These are phyloP conservation scores for Ochropleura plecta DNA, from an alignment of 2,888 invertebrate species.

Conservation along the genomic window DNA sequence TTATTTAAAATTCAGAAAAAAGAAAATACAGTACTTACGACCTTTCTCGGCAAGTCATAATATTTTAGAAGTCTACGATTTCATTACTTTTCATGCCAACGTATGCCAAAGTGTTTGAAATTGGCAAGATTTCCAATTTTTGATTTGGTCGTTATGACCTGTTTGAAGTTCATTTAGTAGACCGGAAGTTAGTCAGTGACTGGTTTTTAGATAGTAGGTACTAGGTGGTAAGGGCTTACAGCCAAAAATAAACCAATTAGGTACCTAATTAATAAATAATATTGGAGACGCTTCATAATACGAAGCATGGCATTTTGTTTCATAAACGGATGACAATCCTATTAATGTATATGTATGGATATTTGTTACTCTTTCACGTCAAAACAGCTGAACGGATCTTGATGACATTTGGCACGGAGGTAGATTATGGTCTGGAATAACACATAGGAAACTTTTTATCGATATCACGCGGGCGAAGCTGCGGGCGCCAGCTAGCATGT, in stretches of 20 bases:
- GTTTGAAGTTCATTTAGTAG: slow-evolving; percentile 31
- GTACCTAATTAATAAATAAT: not conserved
- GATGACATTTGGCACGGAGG: too few relatives aligned
- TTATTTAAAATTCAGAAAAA: slow-evolving; percentile 46
- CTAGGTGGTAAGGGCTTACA: too few relatives aligned
- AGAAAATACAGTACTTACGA: slow-evolving; percentile 8
- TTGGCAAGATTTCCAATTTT: slow-evolving; percentile 46
- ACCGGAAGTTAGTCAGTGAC: slow-evolving; percentile 11
- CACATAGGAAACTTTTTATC: too few relatives aligned
- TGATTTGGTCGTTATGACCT: not conserved
- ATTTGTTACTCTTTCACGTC: too few relatives aligned
- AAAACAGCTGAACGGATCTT: too few relatives aligned
- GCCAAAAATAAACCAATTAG: not conserved
- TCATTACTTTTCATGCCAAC: slow-evolving; percentile 23
- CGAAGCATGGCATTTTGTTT: too few relatives aligned
- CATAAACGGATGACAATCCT: not conserved
- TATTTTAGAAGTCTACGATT: slow-evolving; percentile 15
- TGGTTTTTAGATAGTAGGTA: not conserved
- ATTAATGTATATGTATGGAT: too few relatives aligned
- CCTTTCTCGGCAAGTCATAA: not conserved
- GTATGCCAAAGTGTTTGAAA: slow-evolving; percentile 31
- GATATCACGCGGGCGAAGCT: too few relatives aligned
- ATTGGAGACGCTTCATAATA: not conserved
- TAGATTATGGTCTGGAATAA: too few relatives aligned
- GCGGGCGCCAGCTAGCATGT: too few relatives aligned